Evolutionary conservation across 2,113 vertebrate genomes (phyloP).

Genomic region (Strigops habroptila): DNA sequence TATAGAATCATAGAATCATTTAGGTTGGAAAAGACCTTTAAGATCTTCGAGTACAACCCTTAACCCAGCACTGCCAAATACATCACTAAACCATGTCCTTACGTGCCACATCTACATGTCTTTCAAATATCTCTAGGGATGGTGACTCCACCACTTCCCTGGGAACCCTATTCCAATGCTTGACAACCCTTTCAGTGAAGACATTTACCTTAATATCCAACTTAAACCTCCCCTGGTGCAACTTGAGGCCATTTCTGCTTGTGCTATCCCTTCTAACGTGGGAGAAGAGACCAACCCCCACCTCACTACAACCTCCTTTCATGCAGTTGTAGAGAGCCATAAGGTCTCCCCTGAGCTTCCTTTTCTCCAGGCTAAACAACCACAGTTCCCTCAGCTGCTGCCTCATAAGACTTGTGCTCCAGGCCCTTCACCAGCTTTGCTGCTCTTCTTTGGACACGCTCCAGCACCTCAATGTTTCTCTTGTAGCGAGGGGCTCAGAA

Average conservation of each 20-base stretch:
- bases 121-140: not conserved
- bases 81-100: not conserved
- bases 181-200: not conserved
- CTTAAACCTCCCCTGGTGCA: not conserved
- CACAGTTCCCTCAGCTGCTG: not conserved
- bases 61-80: not conserved
- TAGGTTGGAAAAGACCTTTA: not conserved
- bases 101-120: fast-evolving
- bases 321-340: not conserved
- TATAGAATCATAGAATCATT: not conserved
- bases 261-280: not conserved
- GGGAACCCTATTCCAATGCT: not conserved
- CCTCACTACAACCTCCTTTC: not conserved
- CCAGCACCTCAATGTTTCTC: not conserved
- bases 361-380: not conserved
- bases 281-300: fast-evolving
- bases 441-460: not conserved
- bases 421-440: not conserved
- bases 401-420: not conserved
- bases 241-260: not conserved
- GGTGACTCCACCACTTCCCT: not conserved
- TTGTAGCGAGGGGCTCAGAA: not conserved
- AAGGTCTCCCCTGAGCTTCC: not conserved
- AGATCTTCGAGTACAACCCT: not conserved
- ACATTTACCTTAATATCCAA: not conserved